Conservation (phyloP, 2,113 vertebrate species). For the Macrotis lagotis region DNA sequence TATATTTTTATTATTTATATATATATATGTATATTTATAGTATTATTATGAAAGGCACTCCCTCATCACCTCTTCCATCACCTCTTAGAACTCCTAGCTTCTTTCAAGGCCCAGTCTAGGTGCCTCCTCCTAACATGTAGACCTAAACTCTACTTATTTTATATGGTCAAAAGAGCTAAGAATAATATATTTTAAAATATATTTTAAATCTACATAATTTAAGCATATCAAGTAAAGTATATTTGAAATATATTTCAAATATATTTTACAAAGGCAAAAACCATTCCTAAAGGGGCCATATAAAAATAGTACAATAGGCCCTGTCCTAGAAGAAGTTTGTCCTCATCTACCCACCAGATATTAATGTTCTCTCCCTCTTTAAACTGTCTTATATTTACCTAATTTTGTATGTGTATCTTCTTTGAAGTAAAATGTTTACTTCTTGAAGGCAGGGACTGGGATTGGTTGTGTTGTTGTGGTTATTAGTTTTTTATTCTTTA, state of each 20-base stretch:
- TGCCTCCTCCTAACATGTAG: background rate
- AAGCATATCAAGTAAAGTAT: no score
- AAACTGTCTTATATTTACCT: background rate
- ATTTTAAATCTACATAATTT: no score
- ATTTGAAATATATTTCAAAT: background rate
- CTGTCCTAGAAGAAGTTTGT: background rate
- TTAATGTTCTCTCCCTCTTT: background rate
- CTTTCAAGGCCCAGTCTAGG: background rate
- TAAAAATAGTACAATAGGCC: background rate
- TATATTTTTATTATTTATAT: no score
- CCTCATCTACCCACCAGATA: background rate
- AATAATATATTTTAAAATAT: background rate
- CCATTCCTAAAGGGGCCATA: background rate
- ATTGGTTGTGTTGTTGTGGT: background rate
- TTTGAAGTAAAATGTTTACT: background rate
- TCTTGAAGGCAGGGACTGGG: background rate
- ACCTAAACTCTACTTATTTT: background rate
- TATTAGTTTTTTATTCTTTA: background rate
- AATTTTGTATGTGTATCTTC: background rate
- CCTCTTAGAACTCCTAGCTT: background rate
- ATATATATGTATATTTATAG: no score
- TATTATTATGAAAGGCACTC: background rate
- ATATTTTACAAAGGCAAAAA: background rate
- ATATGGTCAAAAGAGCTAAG: background rate
- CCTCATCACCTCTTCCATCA: background rate